Base-by-base conservation (phyloP, 92 coral and sea anemone genomes). In the Phenganax marumi region DNA sequence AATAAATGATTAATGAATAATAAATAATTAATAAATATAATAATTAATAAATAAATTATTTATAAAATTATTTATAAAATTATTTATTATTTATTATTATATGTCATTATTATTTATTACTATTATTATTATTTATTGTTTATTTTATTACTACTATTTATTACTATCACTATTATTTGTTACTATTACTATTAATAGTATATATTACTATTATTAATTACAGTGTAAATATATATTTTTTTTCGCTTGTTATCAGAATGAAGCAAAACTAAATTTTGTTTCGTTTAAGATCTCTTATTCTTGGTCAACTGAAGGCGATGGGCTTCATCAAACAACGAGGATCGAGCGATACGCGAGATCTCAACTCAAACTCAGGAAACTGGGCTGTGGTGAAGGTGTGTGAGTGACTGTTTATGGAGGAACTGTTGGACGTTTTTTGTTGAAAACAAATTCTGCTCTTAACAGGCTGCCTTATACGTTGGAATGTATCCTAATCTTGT, bases 351-450 rank as follows among this genome's bases (percentile, higher is more conserved):
- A 90, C 92, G 57, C 81, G 97, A 74, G 98, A 95, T 64, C 86
- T 95, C 56, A 95, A 95, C 84, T 83, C 95, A 18, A 95, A 95
- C 74, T 95, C 98, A 48, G 91, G 90, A 43, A 95, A 95, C 89
- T 95, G 95, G 97, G 98, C 98, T 0, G 97, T 95, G 53, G 96
- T 95, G n/a, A 95, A 95, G 98, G 98, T 95, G 58, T 4, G 26
- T 26, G 1, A 13, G 7, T 16, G 39, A 53, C 18, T 33, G 39
- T 22, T 66, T 21, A 39, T 50, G 13, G 26, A n/a, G 18, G 12
- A 47, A 25, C 21, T n/a, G 56, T 10, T 21, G 10, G 47, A n/a
- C 10, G 33, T 70, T 63, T 33, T 33, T 33, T 33, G 43, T 33
- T 33, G 43, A 33, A 33, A 33, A 33, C 5, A 33, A 33, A 33